These are phyloP conservation scores for Petrosia ficiformis DNA, from an alignment of 37 sponge, comb jelly and placozoan genomes.

Conservation along the genomic window DNA sequence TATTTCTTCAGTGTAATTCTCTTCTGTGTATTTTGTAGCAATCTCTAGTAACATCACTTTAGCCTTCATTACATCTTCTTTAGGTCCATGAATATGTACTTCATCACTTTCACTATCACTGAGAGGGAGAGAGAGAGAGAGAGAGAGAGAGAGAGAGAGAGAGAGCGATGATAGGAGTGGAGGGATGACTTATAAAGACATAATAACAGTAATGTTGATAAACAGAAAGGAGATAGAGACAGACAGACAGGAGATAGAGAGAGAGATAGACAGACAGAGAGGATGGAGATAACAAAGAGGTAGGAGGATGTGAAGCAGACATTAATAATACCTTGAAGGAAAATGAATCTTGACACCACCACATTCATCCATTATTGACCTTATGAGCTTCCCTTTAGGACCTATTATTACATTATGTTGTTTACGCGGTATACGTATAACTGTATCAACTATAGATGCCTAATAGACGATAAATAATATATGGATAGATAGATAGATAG, in stretches of 20 bases:
- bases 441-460: conserved; percentile 59
- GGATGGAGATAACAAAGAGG: too few species aligned
- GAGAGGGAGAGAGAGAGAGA: conserved; percentile 1
- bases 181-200: too few species aligned
- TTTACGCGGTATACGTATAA: conserved; percentile 70
- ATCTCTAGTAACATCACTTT: conserved; percentile 68
- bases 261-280: too few species aligned
- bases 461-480: conserved; percentile 5
- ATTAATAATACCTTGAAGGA: conserved; percentile 65
- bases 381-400: conserved; percentile 81
- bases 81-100: conserved; percentile 70
- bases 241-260: too few species aligned
- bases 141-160: conserved; percentile 12
- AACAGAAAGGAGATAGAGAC: too few species aligned
- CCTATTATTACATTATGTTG: conserved; percentile 87
- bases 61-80: conserved; percentile 85
- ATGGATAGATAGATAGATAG: not conserved
- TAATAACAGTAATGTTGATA: too few species aligned
- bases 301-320: too few species aligned
- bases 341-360: conserved; percentile 80
- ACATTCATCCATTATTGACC: conserved; percentile 81
- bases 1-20: conserved; percentile 62
- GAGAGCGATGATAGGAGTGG: conserved; percentile 9
- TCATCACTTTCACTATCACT: conserved; percentile 18
- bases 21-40: conserved; percentile 43